Percentiles rank a stretch among this genome's conserved stretches.
phyloP scores from a whole-genome alignment of 2,888 invertebrate species.

The Cephus nigrinus region DNA sequence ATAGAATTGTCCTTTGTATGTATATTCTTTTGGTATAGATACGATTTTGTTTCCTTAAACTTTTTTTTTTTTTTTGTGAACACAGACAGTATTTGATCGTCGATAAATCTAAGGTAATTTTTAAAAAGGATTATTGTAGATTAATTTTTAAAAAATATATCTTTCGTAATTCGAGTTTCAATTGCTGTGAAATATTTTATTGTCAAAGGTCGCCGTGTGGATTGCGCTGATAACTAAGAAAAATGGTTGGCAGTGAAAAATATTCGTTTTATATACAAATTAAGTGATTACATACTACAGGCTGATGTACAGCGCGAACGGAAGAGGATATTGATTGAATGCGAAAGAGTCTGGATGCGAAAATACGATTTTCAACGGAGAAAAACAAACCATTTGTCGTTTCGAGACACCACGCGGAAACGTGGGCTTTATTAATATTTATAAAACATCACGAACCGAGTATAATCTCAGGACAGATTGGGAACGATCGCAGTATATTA shows the following conservation, averaged over 20 bases:
- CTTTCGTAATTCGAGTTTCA: not conserved
- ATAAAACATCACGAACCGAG: slow-evolving; percentile 2
- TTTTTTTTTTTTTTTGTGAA: too few relatives aligned
- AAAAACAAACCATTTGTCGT: slow-evolving; percentile 8
- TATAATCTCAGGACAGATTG: not conserved
- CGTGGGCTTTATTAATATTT: not conserved
- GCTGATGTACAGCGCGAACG: not conserved
- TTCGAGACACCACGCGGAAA: not conserved
- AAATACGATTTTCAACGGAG: not conserved
- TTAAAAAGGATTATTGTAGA: too few relatives aligned
- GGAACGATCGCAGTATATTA: not conserved
- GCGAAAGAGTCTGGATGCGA: not conserved
- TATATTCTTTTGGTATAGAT: too few relatives aligned
- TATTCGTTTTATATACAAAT: slow-evolving; percentile 23
- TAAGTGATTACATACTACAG: slow-evolving; percentile 13
- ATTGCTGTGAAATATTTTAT: not conserved
- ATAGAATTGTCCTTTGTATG: too few relatives aligned
- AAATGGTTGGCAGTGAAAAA: not conserved
- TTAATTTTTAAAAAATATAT: too few relatives aligned
- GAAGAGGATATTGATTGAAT: not conserved
- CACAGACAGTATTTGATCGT: too few relatives aligned
- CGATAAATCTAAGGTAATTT: too few relatives aligned
- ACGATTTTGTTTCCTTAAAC: too few relatives aligned
- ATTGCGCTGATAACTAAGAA: not conserved
- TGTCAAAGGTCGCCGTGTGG: not conserved